phyloP scores from a whole-genome alignment of 2,888 invertebrate species.

The Criorhina ranunculi region DNA sequence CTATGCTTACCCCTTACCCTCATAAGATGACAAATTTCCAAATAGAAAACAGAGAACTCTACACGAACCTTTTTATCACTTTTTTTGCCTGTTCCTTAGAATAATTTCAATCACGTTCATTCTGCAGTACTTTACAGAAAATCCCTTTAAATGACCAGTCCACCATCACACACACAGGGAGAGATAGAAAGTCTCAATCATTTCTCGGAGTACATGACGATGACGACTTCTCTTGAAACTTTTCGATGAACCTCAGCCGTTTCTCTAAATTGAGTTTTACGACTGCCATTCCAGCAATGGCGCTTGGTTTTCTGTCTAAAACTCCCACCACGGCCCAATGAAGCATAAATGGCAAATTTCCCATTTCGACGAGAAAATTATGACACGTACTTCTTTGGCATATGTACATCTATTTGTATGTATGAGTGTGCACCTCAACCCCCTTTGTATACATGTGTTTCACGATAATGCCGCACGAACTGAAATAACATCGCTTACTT shows the following conservation, averaged over 20 bases:
- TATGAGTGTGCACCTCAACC: not conserved
- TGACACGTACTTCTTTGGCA: conserved; percentile 69
- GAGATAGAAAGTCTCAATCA: conserved; percentile 63
- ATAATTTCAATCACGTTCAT: conserved; percentile 69
- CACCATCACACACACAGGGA: conserved; percentile 35
- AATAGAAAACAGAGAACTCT: not conserved
- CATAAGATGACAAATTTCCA: not conserved
- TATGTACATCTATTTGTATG: conserved; percentile 4
- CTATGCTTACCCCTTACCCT: conserved; percentile 8
- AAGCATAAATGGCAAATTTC: conserved; percentile 58
- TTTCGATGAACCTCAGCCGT: conserved; percentile 68
- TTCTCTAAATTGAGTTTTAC: conserved; percentile 75
- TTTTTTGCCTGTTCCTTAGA: not conserved
- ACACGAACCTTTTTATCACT: conserved; percentile 17
- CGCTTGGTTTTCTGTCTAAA: not conserved
- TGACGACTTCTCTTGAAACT: conserved; percentile 52
- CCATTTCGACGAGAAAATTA: conserved; percentile 65
- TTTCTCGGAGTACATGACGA: conserved; percentile 35
- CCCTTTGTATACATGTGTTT: conserved; percentile 17
- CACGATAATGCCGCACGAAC: conserved; percentile 56
- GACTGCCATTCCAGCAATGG: conserved; percentile 57
- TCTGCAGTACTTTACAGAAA: conserved; percentile 59
- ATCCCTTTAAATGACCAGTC: conserved; percentile 70
- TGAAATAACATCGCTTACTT: conserved; percentile 59
- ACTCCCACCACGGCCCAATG: not conserved